Evolutionary conservation across 2,113 vertebrate species (phyloP).

Genomic region (Dipodomys spectabilis): DNA sequence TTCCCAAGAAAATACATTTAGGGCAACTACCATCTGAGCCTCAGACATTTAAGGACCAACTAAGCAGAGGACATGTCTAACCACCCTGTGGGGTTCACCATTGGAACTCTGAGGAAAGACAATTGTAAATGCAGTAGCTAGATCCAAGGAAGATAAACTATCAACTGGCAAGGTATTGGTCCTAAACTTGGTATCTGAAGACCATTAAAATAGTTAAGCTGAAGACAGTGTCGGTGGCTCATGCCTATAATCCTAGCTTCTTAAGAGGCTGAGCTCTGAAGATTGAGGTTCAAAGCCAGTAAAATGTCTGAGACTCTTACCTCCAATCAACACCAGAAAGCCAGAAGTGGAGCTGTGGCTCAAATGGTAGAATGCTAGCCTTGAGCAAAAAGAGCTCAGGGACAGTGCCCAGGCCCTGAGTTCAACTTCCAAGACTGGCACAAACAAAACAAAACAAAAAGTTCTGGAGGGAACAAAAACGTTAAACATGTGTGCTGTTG

Average conservation of each 20-base stretch:
- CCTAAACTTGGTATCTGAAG: slow-evolving; percentile 16
- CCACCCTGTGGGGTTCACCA: neutral
- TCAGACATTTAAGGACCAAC: neutral
- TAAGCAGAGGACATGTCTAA: neutral
- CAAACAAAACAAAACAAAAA: neutral
- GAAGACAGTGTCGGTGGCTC: neutral
- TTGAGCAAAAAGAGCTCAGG: too few species aligned
- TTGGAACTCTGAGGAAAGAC: neutral
- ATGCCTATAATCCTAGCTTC: too few species aligned
- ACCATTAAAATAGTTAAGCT: neutral
- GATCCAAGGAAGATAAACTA: slow-evolving; percentile 5
- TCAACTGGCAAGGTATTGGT: neutral
- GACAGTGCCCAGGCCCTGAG: too few species aligned
- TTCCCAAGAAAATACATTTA: neutral
- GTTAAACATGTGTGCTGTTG: slow-evolving; percentile 7
- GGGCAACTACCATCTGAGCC: neutral
- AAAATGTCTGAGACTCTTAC: too few species aligned
- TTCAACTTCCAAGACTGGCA: too few species aligned
- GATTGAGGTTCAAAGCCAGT: too few species aligned
- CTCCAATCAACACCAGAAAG: too few species aligned
- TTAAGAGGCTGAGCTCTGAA: too few species aligned
- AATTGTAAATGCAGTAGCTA: neutral
- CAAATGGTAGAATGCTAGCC: too few species aligned
- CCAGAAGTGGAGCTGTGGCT: too few species aligned
- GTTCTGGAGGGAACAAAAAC: neutral